These are phyloP conservation scores for Danaus chrysippus DNA, from an alignment of 2,888 invertebrate genomes.

Conservation along the genomic window DNA sequence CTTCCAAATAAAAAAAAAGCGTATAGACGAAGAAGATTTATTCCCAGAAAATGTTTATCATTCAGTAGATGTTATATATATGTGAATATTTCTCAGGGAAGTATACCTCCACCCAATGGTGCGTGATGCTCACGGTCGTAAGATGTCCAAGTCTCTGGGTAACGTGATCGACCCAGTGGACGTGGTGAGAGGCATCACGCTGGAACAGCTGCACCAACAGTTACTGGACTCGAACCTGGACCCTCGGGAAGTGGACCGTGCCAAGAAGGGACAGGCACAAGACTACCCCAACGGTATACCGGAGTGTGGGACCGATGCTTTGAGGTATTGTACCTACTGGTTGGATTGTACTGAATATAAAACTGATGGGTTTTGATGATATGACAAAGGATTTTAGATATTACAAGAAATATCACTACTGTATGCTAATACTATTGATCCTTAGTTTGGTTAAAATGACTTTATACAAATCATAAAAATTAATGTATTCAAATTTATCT, in stretches of 20 bases:
- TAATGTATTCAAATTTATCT: too few relatives aligned
- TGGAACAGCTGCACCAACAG: slow-evolving; percentile 88
- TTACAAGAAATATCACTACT: too few relatives aligned
- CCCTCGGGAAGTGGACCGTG: slow-evolving; percentile 87
- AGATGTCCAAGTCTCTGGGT: slow-evolving; percentile 99
- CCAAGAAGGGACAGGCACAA: slow-evolving; percentile 85
- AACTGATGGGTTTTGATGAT: too few relatives aligned
- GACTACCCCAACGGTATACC: slow-evolving; percentile 96
- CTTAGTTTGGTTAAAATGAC: too few relatives aligned
- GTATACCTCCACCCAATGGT: slow-evolving; percentile 98
- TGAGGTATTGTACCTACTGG: slow-evolving; percentile 82
- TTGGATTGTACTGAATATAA: too few relatives aligned
- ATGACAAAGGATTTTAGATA: too few relatives aligned
- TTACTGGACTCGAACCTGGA: slow-evolving; percentile 90
- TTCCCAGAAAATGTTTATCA: neutral
- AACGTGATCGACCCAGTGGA: slow-evolving; percentile 99
- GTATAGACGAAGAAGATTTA: too few relatives aligned
- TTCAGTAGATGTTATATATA: slow-evolving; percentile 4
- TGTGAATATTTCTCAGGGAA: slow-evolving; percentile 73
- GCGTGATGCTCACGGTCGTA: slow-evolving; percentile 97
- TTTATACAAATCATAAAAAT: too few relatives aligned
- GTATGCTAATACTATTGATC: too few relatives aligned
- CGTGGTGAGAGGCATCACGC: slow-evolving; percentile 91
- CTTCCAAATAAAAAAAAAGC: neutral
- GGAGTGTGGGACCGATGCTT: slow-evolving; percentile 96